Base-by-base conservation (phyloP, 1,140 invertebrate species). In the Sitodiplosis mosellana region DNA sequence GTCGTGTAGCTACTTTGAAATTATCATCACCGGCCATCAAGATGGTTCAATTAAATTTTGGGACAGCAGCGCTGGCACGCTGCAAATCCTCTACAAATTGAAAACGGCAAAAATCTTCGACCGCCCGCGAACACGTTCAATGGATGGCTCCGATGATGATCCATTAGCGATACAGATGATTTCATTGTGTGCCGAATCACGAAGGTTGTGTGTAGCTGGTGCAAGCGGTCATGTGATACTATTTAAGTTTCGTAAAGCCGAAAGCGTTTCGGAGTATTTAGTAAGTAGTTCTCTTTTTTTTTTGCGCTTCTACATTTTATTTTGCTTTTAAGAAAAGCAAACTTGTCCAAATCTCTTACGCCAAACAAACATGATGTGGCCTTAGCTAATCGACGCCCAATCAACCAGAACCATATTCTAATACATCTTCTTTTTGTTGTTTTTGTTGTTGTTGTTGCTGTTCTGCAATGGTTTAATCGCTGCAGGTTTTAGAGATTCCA, bases 21-120 rank as follows among this genome's bases (percentile, higher is more conserved):
- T 97, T 59, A 88, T 97, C 55, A 78, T 97, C 42, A 97, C 93
- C 40, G 92, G 91, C 12, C 92, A 96, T 69, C 87, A 90, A 48
- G 92, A 97, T 69, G 92, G 92, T 40, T 92, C 86, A 57, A 75
- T 96, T 50, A 95, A 94, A 65, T 96, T 96, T 69, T 98, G 93
- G 92, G 92, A 98, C 67, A 89, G 91, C 8, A 92, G 89, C 52
- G 85, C 88, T 46, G 86, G 87, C 40, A 84, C 83, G 33, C 71
- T 99, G 12, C 89, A 93, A 71, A 56, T 96, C 51, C 75, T 99
- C 56, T 98, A 98, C 71, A 96, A 96, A 77, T 69, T 98, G 56
- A 98, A 97, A 73, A 95, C 91, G 58, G 86, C 87, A 47, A 94
- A 95, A 69, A 76, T 92, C 45, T 94, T 95, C 70, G 86, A 94